Percentiles rank a stretch among this genome's conserved stretches.
phyloP scores from a whole-genome alignment of 1,140 invertebrate species.

The Phymorhynchus buccinoides region DNA sequence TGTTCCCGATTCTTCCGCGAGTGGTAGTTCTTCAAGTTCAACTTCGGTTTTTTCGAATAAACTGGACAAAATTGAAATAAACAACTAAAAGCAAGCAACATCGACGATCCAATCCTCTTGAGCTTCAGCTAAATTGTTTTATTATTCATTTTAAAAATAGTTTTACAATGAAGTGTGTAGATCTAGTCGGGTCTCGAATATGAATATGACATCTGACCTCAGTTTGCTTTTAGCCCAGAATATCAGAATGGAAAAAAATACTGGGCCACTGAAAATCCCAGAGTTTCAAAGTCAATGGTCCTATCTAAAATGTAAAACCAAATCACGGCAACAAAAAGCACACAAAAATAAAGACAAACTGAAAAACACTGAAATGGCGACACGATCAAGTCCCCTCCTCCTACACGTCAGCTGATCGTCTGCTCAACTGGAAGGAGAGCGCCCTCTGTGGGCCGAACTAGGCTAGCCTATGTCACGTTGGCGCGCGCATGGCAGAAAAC shows the following conservation, averaged over 20 bases:
- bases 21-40: background rate
- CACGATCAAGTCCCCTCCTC: background rate
- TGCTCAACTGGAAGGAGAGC: slow-evolving; percentile 6
- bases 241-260: background rate
- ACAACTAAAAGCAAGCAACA: background rate
- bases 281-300: background rate
- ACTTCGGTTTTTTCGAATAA: background rate
- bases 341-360: background rate
- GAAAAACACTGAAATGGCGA: background rate
- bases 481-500: too few relatives aligned
- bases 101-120: too few relatives aligned
- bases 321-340: too few relatives aligned
- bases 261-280: background rate
- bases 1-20: too few relatives aligned
- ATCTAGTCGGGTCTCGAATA: too few relatives aligned
- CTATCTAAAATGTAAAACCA: background rate
- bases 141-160: background rate
- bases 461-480: too few relatives aligned
- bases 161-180: background rate
- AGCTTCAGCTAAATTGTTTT: background rate
- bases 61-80: background rate
- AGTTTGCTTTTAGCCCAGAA: too few relatives aligned
- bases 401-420: slow-evolving; percentile 38
- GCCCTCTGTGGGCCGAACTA: slow-evolving; percentile 7
- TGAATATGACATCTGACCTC: too few relatives aligned